Percentiles rank a stretch among this genome's conserved stretches.
phyloP scores from a whole-genome alignment of 2,888 invertebrate genomes.

The Philereme transversata region DNA sequence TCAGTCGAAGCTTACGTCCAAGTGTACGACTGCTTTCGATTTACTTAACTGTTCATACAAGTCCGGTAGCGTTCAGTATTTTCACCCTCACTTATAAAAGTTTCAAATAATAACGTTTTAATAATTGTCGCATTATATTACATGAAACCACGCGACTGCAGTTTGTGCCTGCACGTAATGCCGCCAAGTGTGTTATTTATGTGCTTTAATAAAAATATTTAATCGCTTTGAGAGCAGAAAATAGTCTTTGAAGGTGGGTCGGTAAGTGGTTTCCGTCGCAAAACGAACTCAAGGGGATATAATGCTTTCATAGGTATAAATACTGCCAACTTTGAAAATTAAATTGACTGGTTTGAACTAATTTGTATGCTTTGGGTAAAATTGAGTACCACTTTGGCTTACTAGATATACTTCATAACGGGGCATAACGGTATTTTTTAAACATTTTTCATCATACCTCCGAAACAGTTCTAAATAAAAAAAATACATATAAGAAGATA shows the following conservation, averaged over 20 bases:
- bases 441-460: too few species aligned
- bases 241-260: constrained; percentile 31
- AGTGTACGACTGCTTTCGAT: too few species aligned
- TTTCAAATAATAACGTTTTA: constrained; percentile 41
- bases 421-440: too few species aligned
- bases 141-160: constrained; percentile 55
- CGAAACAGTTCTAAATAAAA: too few species aligned
- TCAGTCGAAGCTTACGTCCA: too few species aligned
- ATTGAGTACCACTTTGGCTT: too few species aligned
- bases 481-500: too few species aligned
- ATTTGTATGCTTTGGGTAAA: too few species aligned
- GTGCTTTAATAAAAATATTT: constrained; percentile 36
- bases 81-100: constrained; percentile 23
- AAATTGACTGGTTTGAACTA: too few species aligned
- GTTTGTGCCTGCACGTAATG: constrained; percentile 55
- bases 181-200: constrained; percentile 48
- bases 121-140: constrained; percentile 51
- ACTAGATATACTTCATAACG: too few species aligned
- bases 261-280: constrained; percentile 23
- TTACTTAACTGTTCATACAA: not conserved
- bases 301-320: constrained; percentile 12
- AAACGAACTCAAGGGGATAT: constrained; percentile 9
- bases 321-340: not conserved
- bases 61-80: not conserved
- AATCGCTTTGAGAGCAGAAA: constrained; percentile 31